Evolutionary conservation across 2,888 invertebrate genomes (phyloP), one percentile per base, ranked within the genome.

Genomic region (Campoplex capitator): DNA sequence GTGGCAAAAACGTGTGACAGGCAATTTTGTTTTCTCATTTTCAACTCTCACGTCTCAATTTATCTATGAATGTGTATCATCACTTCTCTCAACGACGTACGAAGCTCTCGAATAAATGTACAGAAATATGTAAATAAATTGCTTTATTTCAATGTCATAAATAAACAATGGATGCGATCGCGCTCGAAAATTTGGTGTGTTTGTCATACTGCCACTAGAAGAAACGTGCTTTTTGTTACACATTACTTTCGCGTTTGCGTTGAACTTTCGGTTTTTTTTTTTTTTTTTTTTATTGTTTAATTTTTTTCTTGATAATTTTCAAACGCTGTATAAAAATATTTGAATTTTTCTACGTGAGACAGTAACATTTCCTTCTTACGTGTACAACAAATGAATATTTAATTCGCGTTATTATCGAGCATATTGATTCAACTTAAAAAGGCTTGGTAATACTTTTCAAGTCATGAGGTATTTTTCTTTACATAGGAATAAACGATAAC

Each of bases 111-210:
- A 89, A 75, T 56, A 54, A 86, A 82, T 88, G 88, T 90, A 90
- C 83, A 87, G 84, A 85, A 67, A 85, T 87, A 76, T 90, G 88
- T 90, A 90, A 89, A 90, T 89, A 90, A 90, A 90, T 88, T 76
- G 81, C 89, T 90, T 89, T 89, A 89, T 90, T 89, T 88, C 77
- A 90, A 90, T 84, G 81, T 86, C 87, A 85, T 83, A 87, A 86
- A 86, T 79, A 86, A 86, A 76, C 65, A 23, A 74, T 76, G 62
- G 23, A 23, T 79, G 65, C 78, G 62, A 56, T 65, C 54, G 84
- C 67, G 84, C 71, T 80, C 38, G 68, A 51, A 70, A 79, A 32
- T 58, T 56, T 75, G 32, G n/a, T 45, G 42, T 42, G n/a, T 71
- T 42, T 13, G 48, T 56, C n/a, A 67, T 45, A 58, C 42, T 23